Evolutionary conservation across 2,113 vertebrate genomes (phyloP), one percentile per base, ranked within the genome.

Genomic region (Harpagus bidentatus): DNA sequence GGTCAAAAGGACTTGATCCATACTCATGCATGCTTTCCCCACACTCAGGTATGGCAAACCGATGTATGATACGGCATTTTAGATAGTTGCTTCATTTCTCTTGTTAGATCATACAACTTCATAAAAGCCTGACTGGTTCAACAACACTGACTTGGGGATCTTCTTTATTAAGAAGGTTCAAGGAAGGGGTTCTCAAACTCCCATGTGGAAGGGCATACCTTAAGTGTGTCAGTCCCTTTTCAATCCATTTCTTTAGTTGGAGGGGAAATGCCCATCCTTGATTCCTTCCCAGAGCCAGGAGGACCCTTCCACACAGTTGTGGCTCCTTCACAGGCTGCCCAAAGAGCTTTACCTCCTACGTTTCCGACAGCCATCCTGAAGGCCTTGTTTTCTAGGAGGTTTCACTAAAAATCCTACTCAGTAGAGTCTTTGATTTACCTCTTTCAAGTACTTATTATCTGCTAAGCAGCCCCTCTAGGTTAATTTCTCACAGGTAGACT

Each of bases 11-110:
- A 72, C 18, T 66, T 67, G 63, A 32, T 43, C 63, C 21, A 21
- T 40, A 31, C 38, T 69, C 26, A 47, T 52, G n/a, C 36, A 42
- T 52, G 40, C 36, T 78, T 73, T 58, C 25, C 21, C 19, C 36
- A 26, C 8, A 36, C 14, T 42, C 43, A 45, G 36, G 40, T 16
- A 42, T 7, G 25, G 15, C 56, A 81, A 28, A 65, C 13, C 29
- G 36, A 29, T 42, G 8, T 58, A 42, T 52, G 48, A 36, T 20
- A n/a, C 0, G 0, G 9, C 11, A 29, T 69, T 73, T 90, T 36
- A 82, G 32, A 40, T 56, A 45, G n/a, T 48, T 38, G n/a, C 67
- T 62, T 36, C 3, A 21, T 84, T 79, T 88, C 15, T 40, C 23
- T 42, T 56, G 3, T 78, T 73, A 82, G 48, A 20, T 74, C 56